Conservation (phyloP, 2,888 invertebrate species). For the Molanna angustata region DNA sequence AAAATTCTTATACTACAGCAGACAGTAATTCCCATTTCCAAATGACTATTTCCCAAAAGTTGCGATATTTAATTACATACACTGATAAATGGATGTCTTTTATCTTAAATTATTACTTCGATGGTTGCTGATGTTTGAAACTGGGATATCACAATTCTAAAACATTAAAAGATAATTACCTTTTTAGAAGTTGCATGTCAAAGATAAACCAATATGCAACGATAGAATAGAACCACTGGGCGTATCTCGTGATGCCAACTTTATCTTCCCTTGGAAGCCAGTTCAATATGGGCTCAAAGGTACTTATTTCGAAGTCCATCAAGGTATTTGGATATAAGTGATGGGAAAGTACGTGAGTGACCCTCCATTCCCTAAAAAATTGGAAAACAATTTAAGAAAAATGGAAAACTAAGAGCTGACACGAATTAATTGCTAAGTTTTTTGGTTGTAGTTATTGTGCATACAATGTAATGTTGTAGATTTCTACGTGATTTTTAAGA, state of each 20-base stretch:
- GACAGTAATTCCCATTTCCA: no score
- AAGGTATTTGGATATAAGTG: slow-evolving; percentile 76
- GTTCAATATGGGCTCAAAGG: slow-evolving; percentile 63
- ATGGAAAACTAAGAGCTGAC: background rate
- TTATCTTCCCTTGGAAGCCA: slow-evolving; percentile 64
- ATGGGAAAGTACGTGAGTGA: slow-evolving; percentile 74
- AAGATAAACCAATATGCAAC: background rate
- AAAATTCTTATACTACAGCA: no score
- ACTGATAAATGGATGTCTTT: no score
- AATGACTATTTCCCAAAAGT: no score
- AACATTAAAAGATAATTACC: slow-evolving; percentile 8
- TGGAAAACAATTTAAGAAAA: background rate
- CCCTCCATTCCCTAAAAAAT: slow-evolving; percentile 55
- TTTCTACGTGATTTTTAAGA: no score
- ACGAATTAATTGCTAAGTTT: no score
- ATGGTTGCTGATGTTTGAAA: no score
- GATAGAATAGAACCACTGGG: slow-evolving; percentile 50
- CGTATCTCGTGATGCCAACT: slow-evolving; percentile 47
- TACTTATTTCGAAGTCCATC: slow-evolving; percentile 69
- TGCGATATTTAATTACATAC: no score
- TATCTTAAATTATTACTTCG: no score
- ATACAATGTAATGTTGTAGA: no score
- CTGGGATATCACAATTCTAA: background rate
- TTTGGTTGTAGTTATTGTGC: no score
- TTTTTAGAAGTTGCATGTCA: background rate